Evolutionary conservation across 1,140 invertebrate genomes (phyloP), one percentile per base, ranked within the genome.

Genomic region (Tribolium castaneum): DNA sequence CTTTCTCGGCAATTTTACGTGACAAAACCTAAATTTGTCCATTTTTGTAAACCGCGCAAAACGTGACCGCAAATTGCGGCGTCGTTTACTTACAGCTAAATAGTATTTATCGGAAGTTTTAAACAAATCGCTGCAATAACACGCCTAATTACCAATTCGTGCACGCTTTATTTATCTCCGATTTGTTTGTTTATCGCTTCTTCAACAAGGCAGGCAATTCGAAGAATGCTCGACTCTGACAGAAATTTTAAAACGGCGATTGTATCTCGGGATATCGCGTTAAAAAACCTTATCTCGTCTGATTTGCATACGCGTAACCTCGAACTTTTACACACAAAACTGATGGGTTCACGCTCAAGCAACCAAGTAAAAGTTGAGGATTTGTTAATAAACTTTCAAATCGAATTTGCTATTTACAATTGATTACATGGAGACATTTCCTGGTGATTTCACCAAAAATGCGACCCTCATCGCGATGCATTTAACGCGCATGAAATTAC

Each of bases 401-500:
- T 66, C 59, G 59, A 39, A 66, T 66, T 14, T 35, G 10, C 59
- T 66, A 35, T 66, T 66, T 9, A 22, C 6, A 66, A 66, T 66
- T 66, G 59, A 66, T 66, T 66, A 34, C 6, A 30, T 30, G 54
- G 54, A 7, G 6, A 7, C 10, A 12, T 66, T 66, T 35, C 30
- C 59, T 30, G 6, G n/a, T 12, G 25, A 35, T 66, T 66, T 66
- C 59, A 62, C 56, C n/a, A 34, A n/a, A 59, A 59, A 59, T 59
- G 35, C 22, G 30, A 66, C 6, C 13, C 25, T 22, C 39, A 45
- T 45, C 39, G 3, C 25, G 59, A 9, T 66, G 59, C 59, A 66
- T 66, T 66, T 66, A 66, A 66, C 25, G n/a, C 14, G 25, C 59
- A 35, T 66, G 59, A 66, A 66, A 66, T 66, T 66, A 66, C 59